These are phyloP conservation scores for Etheostoma nigrum DNA, from an alignment of 2,797 vertebrate genomes.

Conservation along the genomic window DNA sequence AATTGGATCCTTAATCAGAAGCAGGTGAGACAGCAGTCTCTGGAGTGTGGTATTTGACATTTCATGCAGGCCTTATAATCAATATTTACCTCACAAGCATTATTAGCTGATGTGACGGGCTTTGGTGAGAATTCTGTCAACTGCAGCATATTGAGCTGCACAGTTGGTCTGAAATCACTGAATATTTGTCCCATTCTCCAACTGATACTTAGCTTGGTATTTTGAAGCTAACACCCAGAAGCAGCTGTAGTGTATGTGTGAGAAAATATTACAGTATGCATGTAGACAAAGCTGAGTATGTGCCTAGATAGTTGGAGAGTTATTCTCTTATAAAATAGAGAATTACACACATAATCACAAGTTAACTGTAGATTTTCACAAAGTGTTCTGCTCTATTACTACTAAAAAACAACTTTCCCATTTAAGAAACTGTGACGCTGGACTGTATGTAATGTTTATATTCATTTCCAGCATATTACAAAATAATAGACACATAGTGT, in stretches of 20 bases:
- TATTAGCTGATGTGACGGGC: constrained; percentile 49
- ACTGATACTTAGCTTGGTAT: constrained; percentile 34
- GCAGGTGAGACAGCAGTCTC: constrained; percentile 58
- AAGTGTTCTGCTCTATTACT: not conserved
- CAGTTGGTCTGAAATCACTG: constrained; percentile 27
- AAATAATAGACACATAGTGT: not conserved
- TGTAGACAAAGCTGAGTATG: constrained; percentile 16
- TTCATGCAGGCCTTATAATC: constrained; percentile 44
- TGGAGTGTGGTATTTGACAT: constrained; percentile 46
- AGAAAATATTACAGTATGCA: constrained; percentile 14
- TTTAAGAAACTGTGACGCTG: not conserved
- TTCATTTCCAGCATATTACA: not conserved
- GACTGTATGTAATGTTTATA: not conserved
- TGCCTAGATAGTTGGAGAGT: not conserved
- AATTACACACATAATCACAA: not conserved
- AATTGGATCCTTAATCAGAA: constrained; percentile 75
- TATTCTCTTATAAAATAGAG: constrained; percentile 6
- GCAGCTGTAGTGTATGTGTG: constrained; percentile 15
- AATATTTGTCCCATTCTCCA: constrained; percentile 39
- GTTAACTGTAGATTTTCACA: not conserved
- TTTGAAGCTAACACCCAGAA: constrained; percentile 30
- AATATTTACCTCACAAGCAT: constrained; percentile 46
- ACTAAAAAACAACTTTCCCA: not conserved
- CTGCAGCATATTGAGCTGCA: constrained; percentile 28
- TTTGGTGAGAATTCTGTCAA: constrained; percentile 50